Percentiles rank a stretch among this genome's conserved stretches.
phyloP scores from a whole-genome alignment of 2,797 vertebrate genomes.

The Alcedo atthis region DNA sequence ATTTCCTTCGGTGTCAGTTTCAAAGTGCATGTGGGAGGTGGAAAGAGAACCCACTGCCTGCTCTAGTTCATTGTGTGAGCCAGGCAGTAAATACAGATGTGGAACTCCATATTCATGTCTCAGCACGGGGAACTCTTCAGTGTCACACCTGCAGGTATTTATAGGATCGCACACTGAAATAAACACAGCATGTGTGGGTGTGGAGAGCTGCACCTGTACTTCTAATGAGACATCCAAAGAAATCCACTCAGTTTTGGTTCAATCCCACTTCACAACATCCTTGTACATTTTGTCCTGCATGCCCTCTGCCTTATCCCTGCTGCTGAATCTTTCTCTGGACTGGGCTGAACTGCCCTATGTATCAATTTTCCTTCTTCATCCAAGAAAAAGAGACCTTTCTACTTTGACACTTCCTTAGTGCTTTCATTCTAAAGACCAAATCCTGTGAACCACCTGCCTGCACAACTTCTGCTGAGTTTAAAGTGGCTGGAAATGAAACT shows the following conservation, averaged over 20 bases:
- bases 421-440: slow-evolving; percentile 9
- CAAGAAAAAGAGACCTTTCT: not conserved
- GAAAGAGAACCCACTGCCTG: not conserved
- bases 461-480: not conserved
- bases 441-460: not conserved
- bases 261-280: not conserved
- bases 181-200: slow-evolving; percentile 23
- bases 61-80: slow-evolving; percentile 22
- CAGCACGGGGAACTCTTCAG: slow-evolving; percentile 45
- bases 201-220: slow-evolving; percentile 58
- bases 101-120: slow-evolving; percentile 63
- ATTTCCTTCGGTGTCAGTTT: not conserved
- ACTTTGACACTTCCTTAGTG: not conserved
- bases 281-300: not conserved
- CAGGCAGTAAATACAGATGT: slow-evolving; percentile 54
- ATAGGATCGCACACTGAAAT: slow-evolving; percentile 41
- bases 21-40: not conserved
- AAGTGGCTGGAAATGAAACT: not conserved
- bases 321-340: not conserved
- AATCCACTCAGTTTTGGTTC: slow-evolving; percentile 20
- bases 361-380: not conserved
- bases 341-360: not conserved
- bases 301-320: not conserved
- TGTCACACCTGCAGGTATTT: slow-evolving; percentile 60
- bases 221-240: slow-evolving; percentile 36